phyloP scores from a whole-genome alignment of 1,140 invertebrate genomes.

The Tetragonula clypearis region DNA sequence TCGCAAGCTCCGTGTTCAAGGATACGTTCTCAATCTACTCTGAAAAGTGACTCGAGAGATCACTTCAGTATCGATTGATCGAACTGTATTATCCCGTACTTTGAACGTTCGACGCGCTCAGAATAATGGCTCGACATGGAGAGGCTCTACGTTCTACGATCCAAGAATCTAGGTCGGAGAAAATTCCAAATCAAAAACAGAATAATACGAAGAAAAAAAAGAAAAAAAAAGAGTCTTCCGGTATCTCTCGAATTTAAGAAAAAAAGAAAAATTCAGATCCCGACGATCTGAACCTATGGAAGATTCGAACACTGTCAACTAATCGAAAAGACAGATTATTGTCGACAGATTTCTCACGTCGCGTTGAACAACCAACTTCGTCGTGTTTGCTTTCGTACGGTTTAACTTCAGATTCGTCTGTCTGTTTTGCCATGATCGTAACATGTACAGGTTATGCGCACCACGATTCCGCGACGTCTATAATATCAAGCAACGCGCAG shows the following conservation, averaged over 20 bases:
- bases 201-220: not conserved
- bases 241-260: not conserved
- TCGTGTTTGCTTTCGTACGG: too few species aligned
- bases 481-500: conserved; percentile 12
- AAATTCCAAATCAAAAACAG: not conserved
- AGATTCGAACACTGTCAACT: not conserved
- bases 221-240: not conserved
- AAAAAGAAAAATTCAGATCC: too few species aligned
- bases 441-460: conserved; percentile 35
- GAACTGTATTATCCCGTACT: not conserved
- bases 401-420: conserved; percentile 13
- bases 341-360: not conserved
- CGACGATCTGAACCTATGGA: not conserved
- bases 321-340: not conserved
- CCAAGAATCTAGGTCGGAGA: not conserved
- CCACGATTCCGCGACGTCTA: not conserved
- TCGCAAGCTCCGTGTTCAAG: conserved; percentile 21
- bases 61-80: not conserved
- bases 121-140: conserved; percentile 7
- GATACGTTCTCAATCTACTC: not conserved
- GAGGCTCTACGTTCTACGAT: not conserved
- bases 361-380: not conserved
- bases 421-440: conserved; percentile 16
- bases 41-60: not conserved
- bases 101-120: conserved; percentile 40